phyloP scores from a whole-genome alignment of 2,888 invertebrate genomes.

The Gymnocheta viridis region DNA sequence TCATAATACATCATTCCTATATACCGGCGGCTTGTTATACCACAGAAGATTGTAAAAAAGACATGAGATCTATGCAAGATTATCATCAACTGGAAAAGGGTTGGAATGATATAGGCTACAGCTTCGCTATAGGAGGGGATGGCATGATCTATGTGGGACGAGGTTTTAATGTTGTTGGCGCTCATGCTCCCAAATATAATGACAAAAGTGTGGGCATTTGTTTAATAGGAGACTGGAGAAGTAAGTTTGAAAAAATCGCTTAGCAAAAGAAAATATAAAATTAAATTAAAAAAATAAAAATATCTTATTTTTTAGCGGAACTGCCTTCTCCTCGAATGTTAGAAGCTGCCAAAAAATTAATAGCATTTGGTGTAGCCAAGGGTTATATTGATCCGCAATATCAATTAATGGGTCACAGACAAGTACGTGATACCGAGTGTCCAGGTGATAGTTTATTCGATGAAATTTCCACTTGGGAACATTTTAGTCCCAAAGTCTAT shows the following conservation, averaged over 20 bases:
- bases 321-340: slow-evolving; percentile 85
- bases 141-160: slow-evolving; percentile 88
- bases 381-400: slow-evolving; percentile 85
- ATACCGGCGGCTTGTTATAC: slow-evolving; percentile 85
- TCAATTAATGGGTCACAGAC: slow-evolving; percentile 86
- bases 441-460: slow-evolving; percentile 85
- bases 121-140: slow-evolving; percentile 89
- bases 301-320: slow-evolving; percentile 81
- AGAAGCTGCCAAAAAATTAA: slow-evolving; percentile 84
- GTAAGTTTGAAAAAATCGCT: slow-evolving; percentile 82
- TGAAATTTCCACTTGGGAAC: slow-evolving; percentile 86
- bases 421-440: slow-evolving; percentile 86
- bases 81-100: slow-evolving; percentile 84
- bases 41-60: slow-evolving; percentile 83
- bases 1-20: slow-evolving; percentile 89
- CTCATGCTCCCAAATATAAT: slow-evolving; percentile 88
- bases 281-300: slow-evolving; percentile 17
- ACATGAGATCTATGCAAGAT: slow-evolving; percentile 87
- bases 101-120: slow-evolving; percentile 89
- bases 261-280: not conserved
- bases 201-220: slow-evolving; percentile 87
- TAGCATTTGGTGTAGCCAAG: slow-evolving; percentile 85
- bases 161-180: slow-evolving; percentile 87
- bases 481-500: slow-evolving; percentile 82
- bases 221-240: slow-evolving; percentile 88